phyloP scores from a whole-genome alignment of 2,113 vertebrate genomes.

The Tylochromis polylepis region DNA sequence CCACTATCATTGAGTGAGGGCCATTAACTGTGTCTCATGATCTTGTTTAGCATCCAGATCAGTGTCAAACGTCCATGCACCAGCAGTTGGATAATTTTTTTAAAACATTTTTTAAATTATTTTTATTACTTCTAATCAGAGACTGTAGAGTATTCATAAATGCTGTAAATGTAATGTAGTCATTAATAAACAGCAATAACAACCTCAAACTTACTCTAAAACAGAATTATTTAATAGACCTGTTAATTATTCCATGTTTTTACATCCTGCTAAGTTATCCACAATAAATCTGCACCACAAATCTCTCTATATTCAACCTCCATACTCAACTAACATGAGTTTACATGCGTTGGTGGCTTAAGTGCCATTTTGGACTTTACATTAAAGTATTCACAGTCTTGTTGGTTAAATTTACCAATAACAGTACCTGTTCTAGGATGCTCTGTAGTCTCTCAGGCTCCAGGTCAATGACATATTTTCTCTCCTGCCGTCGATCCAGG shows the following conservation, averaged over 20 bases:
- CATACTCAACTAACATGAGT: neutral
- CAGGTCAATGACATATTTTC: constrained; percentile 97
- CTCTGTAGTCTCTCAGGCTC: constrained; percentile 95
- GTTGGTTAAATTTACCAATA: neutral
- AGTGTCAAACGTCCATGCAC: neutral
- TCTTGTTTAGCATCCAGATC: neutral
- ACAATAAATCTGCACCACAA: neutral
- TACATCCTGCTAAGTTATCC: neutral
- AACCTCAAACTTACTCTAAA: neutral
- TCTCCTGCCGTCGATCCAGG: constrained; percentile 93
- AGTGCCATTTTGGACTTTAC: neutral
- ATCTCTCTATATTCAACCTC: neutral
- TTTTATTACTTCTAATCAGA: neutral
- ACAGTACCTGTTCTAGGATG: constrained; percentile 92
- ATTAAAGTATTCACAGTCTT: neutral
- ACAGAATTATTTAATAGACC: neutral
- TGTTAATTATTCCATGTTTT: neutral
- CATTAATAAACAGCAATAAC: neutral
- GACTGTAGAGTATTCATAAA: neutral
- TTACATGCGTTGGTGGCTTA: neutral
- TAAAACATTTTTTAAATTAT: neutral
- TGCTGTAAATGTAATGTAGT: neutral
- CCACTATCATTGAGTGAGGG: too few species aligned
- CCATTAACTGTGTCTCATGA: neutral
- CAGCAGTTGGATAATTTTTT: neutral